These are phyloP conservation scores for Hylomyscus alleni DNA, from an alignment of 2,797 vertebrate genomes.

Conservation along the genomic window DNA sequence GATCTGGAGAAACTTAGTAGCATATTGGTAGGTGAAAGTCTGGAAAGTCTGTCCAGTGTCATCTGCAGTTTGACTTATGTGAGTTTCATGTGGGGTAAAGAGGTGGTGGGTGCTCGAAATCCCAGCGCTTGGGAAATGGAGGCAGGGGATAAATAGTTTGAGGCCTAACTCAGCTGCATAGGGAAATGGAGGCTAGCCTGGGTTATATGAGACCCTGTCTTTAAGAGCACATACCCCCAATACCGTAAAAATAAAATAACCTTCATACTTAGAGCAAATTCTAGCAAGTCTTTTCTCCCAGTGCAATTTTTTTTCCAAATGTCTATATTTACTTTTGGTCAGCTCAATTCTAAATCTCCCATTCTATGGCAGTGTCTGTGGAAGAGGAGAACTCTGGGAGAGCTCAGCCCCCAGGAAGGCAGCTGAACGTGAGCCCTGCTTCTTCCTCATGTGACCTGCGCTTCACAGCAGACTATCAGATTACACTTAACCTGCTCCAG, in stretches of 20 bases:
- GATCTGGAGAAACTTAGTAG: slow-evolving; percentile 67
- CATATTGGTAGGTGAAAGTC: neutral
- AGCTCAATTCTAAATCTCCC: slow-evolving; percentile 82
- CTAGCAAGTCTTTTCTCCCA: slow-evolving; percentile 81
- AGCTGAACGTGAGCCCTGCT: neutral
- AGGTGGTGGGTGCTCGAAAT: neutral
- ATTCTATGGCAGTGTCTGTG: slow-evolving; percentile 85
- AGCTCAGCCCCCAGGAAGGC: neutral
- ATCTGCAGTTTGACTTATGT: slow-evolving; percentile 37
- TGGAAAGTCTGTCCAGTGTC: slow-evolving; percentile 40
- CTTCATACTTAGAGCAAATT: neutral
- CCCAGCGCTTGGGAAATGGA: neutral
- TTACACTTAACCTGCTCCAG: slow-evolving; percentile 75
- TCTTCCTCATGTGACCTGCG: neutral
- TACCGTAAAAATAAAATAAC: neutral
- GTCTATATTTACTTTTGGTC: slow-evolving; percentile 88
- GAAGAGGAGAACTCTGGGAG: slow-evolving; percentile 3
- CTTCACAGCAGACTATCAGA: slow-evolving; percentile 49
- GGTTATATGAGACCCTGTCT: neutral
- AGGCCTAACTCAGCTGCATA: neutral
- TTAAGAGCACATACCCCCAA: too few species aligned
- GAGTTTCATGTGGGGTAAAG: neutral
- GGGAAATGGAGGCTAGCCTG: neutral
- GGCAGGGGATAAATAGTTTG: too few species aligned
- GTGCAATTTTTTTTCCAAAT: slow-evolving; percentile 86